Evolutionary conservation across 2,888 invertebrate species (phyloP), one percentile per base, ranked within the genome.

Genomic region (Trachelus iudaicus): DNA sequence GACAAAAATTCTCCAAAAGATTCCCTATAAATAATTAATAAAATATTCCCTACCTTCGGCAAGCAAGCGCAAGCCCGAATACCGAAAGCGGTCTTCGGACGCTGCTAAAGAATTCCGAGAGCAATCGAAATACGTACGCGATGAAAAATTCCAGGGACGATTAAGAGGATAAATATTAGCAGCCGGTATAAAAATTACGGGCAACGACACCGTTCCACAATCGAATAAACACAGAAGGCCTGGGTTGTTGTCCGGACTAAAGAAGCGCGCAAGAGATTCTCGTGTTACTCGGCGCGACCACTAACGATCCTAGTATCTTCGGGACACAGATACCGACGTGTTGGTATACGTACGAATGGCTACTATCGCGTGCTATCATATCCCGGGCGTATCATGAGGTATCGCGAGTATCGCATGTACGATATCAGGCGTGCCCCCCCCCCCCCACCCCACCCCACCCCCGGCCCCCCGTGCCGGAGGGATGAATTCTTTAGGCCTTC

Each of bases 401-500:
- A 83, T 78, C 75, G 75, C 73, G 76, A 79, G 83, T 69, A 30
- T 69, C 69, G 30, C 31, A 9, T 33, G 12, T 30, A 69, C n/a
- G 83, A 85, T 89, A 90, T 90, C 89, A 86, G 84, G 87, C 90
- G 88, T 88, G 88, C 81, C 84, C 82, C 79, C 82, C 82, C 79
- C 82, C 82, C 79, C 82, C n/a, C n/a, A n/a, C n/a, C n/a, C n/a
- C n/a, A n/a, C n/a, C n/a, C n/a, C n/a, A n/a, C n/a, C n/a, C 82
- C 79, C 82, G 77, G 12, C 37, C 37, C 37, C 37, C 12, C 12
- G 12, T 13, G 12, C 15, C 4, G 40, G 15, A 40, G 40, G 40
- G 15, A 40, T 15, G 40, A 40, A 40, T 40, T 40, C 15, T 40
- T 15, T 40, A 40, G 15, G 40, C 15, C 40, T 33, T 13, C 69